Base-by-base conservation (phyloP, 2,888 invertebrate species). In the Gerris lacustris region DNA sequence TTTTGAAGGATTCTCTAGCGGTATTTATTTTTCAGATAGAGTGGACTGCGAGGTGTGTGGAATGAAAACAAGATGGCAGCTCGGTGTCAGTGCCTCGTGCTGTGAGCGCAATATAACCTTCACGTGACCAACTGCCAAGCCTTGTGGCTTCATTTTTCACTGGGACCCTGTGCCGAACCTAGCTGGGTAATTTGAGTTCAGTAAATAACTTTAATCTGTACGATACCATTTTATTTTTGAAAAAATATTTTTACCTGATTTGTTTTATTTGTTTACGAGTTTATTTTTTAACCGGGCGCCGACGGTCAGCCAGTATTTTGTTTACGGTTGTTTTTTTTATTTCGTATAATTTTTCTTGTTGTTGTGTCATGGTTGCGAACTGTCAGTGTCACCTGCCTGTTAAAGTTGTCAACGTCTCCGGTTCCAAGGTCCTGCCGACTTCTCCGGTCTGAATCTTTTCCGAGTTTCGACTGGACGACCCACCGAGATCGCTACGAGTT, bases 41-140 rank as follows among this genome's bases (percentile, higher is more conserved):
- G 31, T 4, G 31, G 31, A 31, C 31, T 31, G 31, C 31, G 31
- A 31, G 31, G 11, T 55, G 9, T 55, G 55, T 55, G 55, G 55
- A 11, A 55, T 55, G 55, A 64, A 64, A 64, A 64, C 64, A 64
- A 64, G 17, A 64, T 64, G 64, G 64, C 64, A 64, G 64, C 64
- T 64, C 15, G 9, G 9, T 18, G 7, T 64, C n/a, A 62, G 15
- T 9, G 11, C 64, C 64, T 64, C 64, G 64, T 64, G 64, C 31
- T n/a, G 55, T 64, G 64, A 64, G 64, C 64, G 64, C 64, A 64
- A 64, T 64, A 31, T 64, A 64, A 64, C 64, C 64, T 64, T 64
- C 64, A 64, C 17, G 18, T 64, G 64, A 64, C 64, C 11, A 64
- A 64, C 64, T 64, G 64, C 64, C 64, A 64, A 64, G 64, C 64